Evolutionary conservation across 2,888 invertebrate genomes (phyloP).

Genomic region (Molanna angustata): DNA sequence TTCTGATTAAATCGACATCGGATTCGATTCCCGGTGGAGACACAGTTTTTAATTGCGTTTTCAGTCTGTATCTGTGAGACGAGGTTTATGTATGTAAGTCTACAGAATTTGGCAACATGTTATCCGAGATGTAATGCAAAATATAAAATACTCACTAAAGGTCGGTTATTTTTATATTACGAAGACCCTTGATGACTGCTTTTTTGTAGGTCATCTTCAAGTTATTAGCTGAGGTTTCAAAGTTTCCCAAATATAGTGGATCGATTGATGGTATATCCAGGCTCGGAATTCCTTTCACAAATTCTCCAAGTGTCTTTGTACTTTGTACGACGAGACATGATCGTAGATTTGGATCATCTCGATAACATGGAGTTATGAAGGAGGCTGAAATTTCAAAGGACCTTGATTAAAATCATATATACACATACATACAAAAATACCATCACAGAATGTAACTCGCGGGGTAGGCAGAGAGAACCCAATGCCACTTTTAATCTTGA

Average conservation of each 20-base stretch:
- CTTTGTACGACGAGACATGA: conserved; percentile 20
- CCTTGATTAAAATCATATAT: not conserved
- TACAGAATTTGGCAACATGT: too few species aligned
- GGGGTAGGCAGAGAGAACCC: too few species aligned
- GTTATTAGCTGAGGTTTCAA: conserved; percentile 43
- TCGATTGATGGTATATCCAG: conserved; percentile 50
- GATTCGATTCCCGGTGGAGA: too few species aligned
- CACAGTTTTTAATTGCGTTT: too few species aligned
- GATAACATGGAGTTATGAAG: conserved; percentile 22
- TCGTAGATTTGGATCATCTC: conserved; percentile 18
- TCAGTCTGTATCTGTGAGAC: too few species aligned
- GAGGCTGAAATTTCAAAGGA: conserved; percentile 22
- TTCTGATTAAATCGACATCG: too few species aligned
- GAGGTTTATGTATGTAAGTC: too few species aligned
- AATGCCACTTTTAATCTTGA: too few species aligned
- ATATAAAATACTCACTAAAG: conserved; percentile 21
- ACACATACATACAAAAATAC: not conserved
- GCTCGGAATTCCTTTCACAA: conserved; percentile 49
- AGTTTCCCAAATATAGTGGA: conserved; percentile 48
- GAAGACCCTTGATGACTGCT: conserved; percentile 40
- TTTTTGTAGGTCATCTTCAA: conserved; percentile 48
- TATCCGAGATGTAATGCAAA: too few species aligned
- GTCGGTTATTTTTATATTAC: conserved; percentile 33
- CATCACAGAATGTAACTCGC: too few species aligned
- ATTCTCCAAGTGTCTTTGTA: conserved; percentile 32